Percentiles rank a stretch among this genome's conserved stretches.
Conservation (phyloP, 2,113 vertebrate genomes). For the Agapornis roseicollis region DNA sequence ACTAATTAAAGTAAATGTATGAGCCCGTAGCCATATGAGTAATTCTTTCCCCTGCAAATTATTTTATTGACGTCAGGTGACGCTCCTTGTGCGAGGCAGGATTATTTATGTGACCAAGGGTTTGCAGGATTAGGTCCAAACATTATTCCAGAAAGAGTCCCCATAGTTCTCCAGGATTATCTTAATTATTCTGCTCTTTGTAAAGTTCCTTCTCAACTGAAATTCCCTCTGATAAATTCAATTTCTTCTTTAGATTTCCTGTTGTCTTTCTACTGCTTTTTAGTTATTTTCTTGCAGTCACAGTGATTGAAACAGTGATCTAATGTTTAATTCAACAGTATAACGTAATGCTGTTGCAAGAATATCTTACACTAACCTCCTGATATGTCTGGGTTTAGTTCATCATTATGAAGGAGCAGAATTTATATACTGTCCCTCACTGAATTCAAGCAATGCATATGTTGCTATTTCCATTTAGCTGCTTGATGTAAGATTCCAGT, state of each 20-base stretch:
- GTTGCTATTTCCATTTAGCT: neutral
- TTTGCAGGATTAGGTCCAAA: neutral
- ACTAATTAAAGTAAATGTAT: neutral
- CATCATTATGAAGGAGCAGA: neutral
- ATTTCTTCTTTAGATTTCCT: neutral
- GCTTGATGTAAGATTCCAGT: neutral
- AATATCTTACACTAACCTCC: neutral
- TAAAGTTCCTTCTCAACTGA: neutral
- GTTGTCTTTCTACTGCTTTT: neutral
- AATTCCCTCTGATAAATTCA: neutral
- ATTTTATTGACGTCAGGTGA: conserved; percentile 38
- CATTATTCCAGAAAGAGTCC: neutral
- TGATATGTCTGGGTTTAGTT: neutral
- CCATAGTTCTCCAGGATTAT: neutral
- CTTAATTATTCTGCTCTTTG: neutral
- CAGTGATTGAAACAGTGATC: neutral
- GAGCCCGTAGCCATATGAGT: neutral
- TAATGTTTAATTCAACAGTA: neutral
- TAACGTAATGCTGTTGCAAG: neutral
- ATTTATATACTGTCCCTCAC: neutral
- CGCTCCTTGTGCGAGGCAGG: neutral
- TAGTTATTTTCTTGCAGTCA: neutral
- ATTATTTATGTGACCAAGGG: neutral
- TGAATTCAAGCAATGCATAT: neutral
- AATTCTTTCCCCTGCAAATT: conserved; percentile 15